phyloP scores from a whole-genome alignment of 2,888 invertebrate genomes.

The Quadroppia sp. region DNA sequence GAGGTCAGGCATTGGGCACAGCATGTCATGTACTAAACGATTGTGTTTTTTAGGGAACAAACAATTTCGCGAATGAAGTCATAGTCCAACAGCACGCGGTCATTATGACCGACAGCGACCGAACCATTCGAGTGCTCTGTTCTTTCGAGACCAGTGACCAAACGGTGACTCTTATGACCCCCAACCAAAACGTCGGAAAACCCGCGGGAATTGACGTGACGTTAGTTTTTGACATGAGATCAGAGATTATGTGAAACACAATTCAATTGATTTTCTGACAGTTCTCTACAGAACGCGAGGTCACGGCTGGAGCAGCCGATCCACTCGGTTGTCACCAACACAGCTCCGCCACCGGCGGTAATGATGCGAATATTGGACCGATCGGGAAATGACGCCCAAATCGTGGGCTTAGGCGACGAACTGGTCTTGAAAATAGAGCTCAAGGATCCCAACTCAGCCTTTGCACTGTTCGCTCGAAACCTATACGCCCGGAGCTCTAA shows the following conservation, averaged over 20 bases:
- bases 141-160: conserved; percentile 56
- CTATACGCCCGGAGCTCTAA: conserved; percentile 55
- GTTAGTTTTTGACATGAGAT: conserved; percentile 49
- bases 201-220: conserved; percentile 52
- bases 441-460: conserved; percentile 52
- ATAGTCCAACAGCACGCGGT: conserved; percentile 56
- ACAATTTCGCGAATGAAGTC: conserved; percentile 55
- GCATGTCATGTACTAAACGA: too few species aligned
- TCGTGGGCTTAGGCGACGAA: conserved; percentile 55
- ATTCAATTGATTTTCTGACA: conserved; percentile 18
- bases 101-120: conserved; percentile 56
- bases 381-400: conserved; percentile 54
- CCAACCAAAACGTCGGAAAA: conserved; percentile 49
- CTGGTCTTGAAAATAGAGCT: conserved; percentile 55
- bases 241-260: background rate
- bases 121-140: conserved; percentile 55
- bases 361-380: conserved; percentile 54
- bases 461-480: conserved; percentile 56
- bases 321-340: conserved; percentile 55
- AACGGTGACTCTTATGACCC: conserved; percentile 51
- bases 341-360: conserved; percentile 55
- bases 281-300: conserved; percentile 44
- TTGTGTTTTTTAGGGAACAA: conserved; percentile 50
- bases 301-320: conserved; percentile 53
- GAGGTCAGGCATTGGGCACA: conserved; percentile 51